These are phyloP conservation scores for Bombyx mandarina DNA, from an alignment of 1,140 invertebrate genomes.

Conservation along the genomic window DNA sequence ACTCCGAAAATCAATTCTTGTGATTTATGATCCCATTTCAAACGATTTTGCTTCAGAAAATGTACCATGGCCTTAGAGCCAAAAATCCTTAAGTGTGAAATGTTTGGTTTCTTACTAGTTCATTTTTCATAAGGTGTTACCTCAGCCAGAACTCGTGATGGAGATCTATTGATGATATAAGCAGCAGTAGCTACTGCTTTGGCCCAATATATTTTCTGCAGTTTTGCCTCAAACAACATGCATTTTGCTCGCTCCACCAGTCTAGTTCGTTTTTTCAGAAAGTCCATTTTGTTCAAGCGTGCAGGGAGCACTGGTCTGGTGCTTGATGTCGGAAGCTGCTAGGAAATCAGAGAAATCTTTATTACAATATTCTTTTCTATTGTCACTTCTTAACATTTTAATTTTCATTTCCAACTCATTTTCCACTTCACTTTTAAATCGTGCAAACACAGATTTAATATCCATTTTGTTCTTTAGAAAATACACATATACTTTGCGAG, in stretches of 20 bases:
- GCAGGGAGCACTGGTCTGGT: conserved; percentile 19
- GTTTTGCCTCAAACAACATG: conserved; percentile 18
- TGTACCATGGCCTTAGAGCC: conserved; percentile 20
- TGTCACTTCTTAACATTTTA: conserved; percentile 15
- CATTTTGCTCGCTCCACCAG: conserved; percentile 19
- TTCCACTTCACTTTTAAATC: conserved; percentile 20
- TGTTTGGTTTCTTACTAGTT: conserved; percentile 19
- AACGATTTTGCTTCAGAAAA: conserved; percentile 24
- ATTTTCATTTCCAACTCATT: conserved; percentile 20
- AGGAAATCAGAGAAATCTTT: conserved; percentile 18
- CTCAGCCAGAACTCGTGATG: conserved; percentile 10
- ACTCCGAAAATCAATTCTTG: conserved; percentile 19
- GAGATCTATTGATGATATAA: conserved; percentile 20
- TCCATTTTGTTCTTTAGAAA: conserved; percentile 17
- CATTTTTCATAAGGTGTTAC: conserved; percentile 22
- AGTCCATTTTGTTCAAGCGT: conserved; percentile 22
- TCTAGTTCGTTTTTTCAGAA: conserved; percentile 20
- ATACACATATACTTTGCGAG: conserved; percentile 19
- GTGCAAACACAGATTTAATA: conserved; percentile 16
- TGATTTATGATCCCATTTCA: conserved; percentile 25
- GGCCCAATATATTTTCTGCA: conserved; percentile 15
- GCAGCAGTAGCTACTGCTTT: conserved; percentile 17
- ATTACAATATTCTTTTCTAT: conserved; percentile 21
- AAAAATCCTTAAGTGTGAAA: conserved; percentile 21
- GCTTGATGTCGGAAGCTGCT: conserved; percentile 13